Percentiles rank a stretch among this genome's conserved stretches.
phyloP scores from a whole-genome alignment of 2,888 invertebrate species.

The Phasia obesa region DNA sequence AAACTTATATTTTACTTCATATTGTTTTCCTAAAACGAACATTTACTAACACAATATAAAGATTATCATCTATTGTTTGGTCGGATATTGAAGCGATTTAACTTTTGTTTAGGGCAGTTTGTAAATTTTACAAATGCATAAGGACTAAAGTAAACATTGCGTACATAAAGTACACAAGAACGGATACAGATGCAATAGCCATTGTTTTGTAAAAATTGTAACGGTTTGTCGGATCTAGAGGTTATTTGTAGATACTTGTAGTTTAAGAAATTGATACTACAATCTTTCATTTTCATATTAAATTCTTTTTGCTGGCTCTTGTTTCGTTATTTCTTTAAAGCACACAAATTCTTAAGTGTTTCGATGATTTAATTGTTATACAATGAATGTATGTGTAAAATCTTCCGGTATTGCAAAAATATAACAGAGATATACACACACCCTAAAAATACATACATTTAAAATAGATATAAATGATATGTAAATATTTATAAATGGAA shows the following conservation, averaged over 20 bases:
- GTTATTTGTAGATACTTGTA: constrained; percentile 50
- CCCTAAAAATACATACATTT: neutral
- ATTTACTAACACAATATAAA: neutral
- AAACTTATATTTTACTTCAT: neutral
- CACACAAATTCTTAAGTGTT: constrained; percentile 1
- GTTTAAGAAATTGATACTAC: constrained; percentile 31
- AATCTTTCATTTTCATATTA: neutral
- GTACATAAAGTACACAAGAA: neutral
- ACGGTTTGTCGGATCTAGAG: constrained; percentile 38
- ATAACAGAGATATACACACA: neutral
- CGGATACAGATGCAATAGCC: neutral
- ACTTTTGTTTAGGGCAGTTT: constrained; percentile 16
- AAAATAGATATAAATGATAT: neutral
- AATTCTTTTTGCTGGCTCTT: neutral
- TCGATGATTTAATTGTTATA: neutral
- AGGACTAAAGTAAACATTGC: neutral
- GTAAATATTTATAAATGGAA: neutral
- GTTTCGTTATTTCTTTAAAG: neutral
- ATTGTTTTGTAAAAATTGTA: constrained; percentile 27
- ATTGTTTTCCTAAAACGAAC: neutral
- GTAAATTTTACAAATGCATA: neutral
- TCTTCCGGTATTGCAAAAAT: constrained; percentile 50
- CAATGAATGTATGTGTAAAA: constrained; percentile 60
- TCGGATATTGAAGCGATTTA: constrained; percentile 68
- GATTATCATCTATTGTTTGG: constrained; percentile 36